Percentiles rank a stretch among this genome's conserved stretches.
phyloP scores from a whole-genome alignment of 2,113 vertebrate species.

The Nicator chloris region DNA sequence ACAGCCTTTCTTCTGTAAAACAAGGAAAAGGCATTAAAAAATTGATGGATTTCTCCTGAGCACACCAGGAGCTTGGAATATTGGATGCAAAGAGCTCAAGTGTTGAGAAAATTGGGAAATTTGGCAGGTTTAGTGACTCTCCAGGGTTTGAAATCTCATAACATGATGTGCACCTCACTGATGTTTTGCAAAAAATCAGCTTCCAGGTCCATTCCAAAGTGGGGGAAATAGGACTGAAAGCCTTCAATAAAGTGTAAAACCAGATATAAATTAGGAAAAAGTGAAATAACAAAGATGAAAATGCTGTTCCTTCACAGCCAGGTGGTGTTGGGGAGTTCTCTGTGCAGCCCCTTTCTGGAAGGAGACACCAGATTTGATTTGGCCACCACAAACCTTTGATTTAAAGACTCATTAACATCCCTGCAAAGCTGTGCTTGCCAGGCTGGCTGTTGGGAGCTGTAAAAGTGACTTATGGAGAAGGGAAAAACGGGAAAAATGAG shows the following conservation, averaged over 20 bases:
- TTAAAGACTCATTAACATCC: neutral
- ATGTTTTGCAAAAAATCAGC: neutral
- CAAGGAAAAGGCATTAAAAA: neutral
- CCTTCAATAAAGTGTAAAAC: neutral
- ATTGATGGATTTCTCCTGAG: neutral
- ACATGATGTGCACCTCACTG: neutral
- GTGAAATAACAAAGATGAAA: too few relatives aligned
- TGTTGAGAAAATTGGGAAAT: neutral
- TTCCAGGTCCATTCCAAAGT: neutral
- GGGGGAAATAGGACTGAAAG: neutral
- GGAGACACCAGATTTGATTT: neutral
- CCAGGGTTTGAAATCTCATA: neutral
- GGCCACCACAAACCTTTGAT: neutral
- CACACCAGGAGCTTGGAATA: neutral
- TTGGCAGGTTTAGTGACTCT: neutral
- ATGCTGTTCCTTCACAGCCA: neutral
- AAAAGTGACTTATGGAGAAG: neutral
- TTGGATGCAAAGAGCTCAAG: neutral
- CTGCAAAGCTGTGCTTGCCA: neutral
- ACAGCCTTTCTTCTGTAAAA: neutral
- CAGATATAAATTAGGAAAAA: neutral
- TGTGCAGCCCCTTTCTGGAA: neutral
- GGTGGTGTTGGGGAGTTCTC: fast-evolving
- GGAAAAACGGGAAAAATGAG: neutral
- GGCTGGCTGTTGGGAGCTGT: neutral